These are phyloP conservation scores for Cataglyphis altisquamis DNA, from an alignment of 2,888 invertebrate genomes.

Conservation along the genomic window DNA sequence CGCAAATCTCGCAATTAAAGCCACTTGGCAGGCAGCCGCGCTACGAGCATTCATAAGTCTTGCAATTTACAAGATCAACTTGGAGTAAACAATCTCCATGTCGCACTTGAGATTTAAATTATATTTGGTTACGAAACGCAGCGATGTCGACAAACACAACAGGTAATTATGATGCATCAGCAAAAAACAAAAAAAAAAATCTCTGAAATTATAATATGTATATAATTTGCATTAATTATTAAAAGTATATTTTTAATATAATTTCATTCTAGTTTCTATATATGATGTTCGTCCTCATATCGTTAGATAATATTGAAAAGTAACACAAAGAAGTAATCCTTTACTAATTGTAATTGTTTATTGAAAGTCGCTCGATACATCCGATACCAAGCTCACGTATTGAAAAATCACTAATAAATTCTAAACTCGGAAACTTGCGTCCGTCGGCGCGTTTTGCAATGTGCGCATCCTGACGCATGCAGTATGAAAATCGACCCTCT, in stretches of 20 bases:
- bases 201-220: neutral
- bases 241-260: neutral
- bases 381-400: neutral
- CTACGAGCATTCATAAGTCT: slow-evolving; percentile 47
- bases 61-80: slow-evolving; percentile 40
- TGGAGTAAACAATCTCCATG: slow-evolving; percentile 42
- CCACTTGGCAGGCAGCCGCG: slow-evolving; percentile 40
- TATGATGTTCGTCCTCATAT: neutral
- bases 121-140: neutral
- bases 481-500: slow-evolving; percentile 39
- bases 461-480: slow-evolving; percentile 29
- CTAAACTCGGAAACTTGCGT: slow-evolving; percentile 16
- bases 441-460: slow-evolving; percentile 29
- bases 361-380: neutral
- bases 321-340: neutral
- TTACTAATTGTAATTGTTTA: neutral
- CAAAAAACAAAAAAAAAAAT: neutral
- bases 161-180: slow-evolving; percentile 1
- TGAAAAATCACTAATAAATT: slow-evolving; percentile 18
- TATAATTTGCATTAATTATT: neutral
- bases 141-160: neutral
- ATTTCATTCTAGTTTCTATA: neutral
- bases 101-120: slow-evolving; percentile 44
- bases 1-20: slow-evolving; percentile 50
- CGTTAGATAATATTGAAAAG: neutral